Evolutionary conservation across 2,113 vertebrate genomes (phyloP), one percentile per base, ranked within the genome.

Genomic region (Myocastor coypus): DNA sequence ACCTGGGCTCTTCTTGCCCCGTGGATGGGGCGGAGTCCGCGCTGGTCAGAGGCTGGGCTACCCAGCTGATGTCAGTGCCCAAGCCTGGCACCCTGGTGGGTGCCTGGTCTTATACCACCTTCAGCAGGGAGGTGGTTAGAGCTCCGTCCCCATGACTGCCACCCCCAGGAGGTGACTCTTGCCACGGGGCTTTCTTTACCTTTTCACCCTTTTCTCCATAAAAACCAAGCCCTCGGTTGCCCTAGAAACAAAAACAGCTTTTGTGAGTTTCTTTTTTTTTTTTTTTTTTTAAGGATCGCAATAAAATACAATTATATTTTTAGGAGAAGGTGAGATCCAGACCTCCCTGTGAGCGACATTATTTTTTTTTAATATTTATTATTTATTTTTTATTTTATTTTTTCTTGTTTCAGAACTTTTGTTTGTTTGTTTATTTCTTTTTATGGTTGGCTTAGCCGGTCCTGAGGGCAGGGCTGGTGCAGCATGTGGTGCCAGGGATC

Each of bases 191-290:
- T 90, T 91, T 82, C 77, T 95, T 98, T 98, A 99, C 99, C 98
- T 99, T 98, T 95, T 99, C 98, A 52, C 99, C 99, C 68, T 98
- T 99, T 96, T 98, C 84, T 94, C 98, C 98, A n/a, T 97, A 98
- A 96, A 98, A 99, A 2, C 98, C 98, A 94, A 99, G 97, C 50
- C 98, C 99, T 64, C 98, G 97, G 97, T 98, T 98, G 87, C 99
- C 99, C 99, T 99, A 97, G 16, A 97, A 97, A 98, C 94, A 98
- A 0, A 98, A 91, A 96, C 20, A 59, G n/a, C 30, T 92, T 92
- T 88, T 93, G 20, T 84, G 93, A 97, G 59, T 50, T 46, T 46
- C 77, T 83, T 82, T 0, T 1, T 73, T 46, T 80, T 83, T 82
- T 0, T 1, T 73, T 46, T 80, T 83, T 82, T 0, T 1, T 73